phyloP scores from a whole-genome alignment of 2,888 invertebrate species.

The Mesorhabditis spiculigera region DNA sequence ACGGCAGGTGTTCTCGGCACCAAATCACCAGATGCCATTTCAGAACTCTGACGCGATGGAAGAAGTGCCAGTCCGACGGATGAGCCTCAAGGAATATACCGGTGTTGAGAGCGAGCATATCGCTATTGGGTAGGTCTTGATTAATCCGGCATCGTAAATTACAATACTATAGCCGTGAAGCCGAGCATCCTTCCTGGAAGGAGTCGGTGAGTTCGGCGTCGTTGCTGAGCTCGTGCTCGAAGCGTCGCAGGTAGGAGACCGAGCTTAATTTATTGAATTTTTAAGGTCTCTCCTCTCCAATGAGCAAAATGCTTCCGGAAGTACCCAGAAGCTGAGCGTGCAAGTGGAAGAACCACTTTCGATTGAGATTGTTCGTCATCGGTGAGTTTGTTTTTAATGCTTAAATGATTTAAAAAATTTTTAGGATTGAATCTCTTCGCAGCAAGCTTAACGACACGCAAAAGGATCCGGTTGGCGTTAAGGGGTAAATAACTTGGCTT shows the following conservation, averaged over 20 bases:
- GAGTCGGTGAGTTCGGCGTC: conserved; percentile 23
- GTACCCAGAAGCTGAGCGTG: conserved; percentile 1
- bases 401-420: background rate
- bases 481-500: background rate
- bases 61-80: conserved; percentile 36
- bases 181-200: conserved; percentile 28
- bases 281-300: conserved; percentile 21
- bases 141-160: too few species aligned
- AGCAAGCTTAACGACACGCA: background rate
- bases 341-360: conserved; percentile 2
- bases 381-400: background rate
- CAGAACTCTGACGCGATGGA: background rate
- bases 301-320: conserved; percentile 13
- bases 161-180: conserved; percentile 18
- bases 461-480: background rate
- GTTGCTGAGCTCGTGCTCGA: conserved; percentile 29
- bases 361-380: background rate
- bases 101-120: conserved; percentile 42
- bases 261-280: background rate
- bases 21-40: too few species aligned
- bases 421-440: background rate
- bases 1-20: too few species aligned
- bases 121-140: conserved; percentile 18
- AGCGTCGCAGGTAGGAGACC: conserved; percentile 19
- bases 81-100: conserved; percentile 50